Percentiles rank a stretch among this genome's conserved stretches.
These are phyloP conservation scores for Eupithecia pulchellata DNA, from an alignment of 2,888 invertebrate species.

Conservation along the genomic window DNA sequence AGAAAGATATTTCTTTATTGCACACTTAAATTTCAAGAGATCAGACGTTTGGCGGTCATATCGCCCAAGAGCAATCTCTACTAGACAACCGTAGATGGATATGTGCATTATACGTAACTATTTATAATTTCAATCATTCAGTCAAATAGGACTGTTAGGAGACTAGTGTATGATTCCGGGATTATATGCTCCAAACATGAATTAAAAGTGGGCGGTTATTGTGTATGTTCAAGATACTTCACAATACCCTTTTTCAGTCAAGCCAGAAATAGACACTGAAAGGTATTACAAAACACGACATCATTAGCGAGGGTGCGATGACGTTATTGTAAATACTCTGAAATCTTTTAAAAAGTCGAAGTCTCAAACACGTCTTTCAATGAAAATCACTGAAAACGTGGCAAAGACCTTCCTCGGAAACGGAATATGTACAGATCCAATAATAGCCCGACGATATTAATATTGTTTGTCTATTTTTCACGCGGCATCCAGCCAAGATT, in stretches of 20 bases:
- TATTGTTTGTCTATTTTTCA: slow-evolving; percentile 39
- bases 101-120: too few relatives aligned
- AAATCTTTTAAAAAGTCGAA: not conserved
- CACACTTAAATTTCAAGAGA: too few relatives aligned
- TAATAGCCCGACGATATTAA: slow-evolving; percentile 37
- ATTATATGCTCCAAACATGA: not conserved
- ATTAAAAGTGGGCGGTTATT: not conserved
- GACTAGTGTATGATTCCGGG: not conserved
- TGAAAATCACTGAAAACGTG: slow-evolving; percentile 15
- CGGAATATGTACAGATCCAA: slow-evolving; percentile 36
- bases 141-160: not conserved
- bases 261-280: not conserved
- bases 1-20: too few relatives aligned
- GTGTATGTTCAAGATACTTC: not conserved
- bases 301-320: not conserved
- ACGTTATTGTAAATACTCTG: not conserved
- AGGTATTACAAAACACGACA: not conserved
- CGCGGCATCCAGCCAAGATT: slow-evolving; percentile 45
- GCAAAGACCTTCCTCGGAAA: slow-evolving; percentile 25
- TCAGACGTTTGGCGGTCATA: too few relatives aligned
- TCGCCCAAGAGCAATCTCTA: too few relatives aligned
- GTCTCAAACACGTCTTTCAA: not conserved
- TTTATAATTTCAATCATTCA: too few relatives aligned
- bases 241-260: not conserved
- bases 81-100: too few relatives aligned